Evolutionary conservation across 1,140 invertebrate species (phyloP).

Genomic region (Lasaia peninsularis): DNA sequence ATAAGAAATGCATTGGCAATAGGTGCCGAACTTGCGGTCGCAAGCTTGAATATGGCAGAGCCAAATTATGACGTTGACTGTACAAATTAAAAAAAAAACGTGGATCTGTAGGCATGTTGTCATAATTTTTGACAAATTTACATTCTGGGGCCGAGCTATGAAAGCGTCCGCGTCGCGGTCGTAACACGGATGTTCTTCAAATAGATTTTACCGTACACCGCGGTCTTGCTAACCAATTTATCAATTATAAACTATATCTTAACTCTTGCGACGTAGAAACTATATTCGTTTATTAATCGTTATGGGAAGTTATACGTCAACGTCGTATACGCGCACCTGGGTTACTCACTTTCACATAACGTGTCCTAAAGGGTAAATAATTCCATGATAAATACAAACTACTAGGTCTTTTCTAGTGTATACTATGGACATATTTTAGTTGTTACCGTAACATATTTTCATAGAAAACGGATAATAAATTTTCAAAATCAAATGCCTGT

Average conservation of each 20-base stretch:
- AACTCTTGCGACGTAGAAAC: not conserved
- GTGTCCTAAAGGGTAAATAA: not conserved
- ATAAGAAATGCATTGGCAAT: too few species aligned
- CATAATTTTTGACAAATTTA: slow-evolving; percentile 18
- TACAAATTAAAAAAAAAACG: not conserved
- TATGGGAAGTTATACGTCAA: slow-evolving; percentile 41
- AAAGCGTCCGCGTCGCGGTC: slow-evolving; percentile 18
- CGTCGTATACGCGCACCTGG: slow-evolving; percentile 25
- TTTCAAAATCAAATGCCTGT: too few species aligned
- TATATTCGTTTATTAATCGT: not conserved
- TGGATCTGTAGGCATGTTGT: slow-evolving; percentile 1
- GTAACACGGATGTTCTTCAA: slow-evolving; percentile 40
- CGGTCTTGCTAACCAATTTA: slow-evolving; percentile 33
- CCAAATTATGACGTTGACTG: not conserved
- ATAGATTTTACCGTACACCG: slow-evolving; percentile 42
- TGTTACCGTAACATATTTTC: too few species aligned
- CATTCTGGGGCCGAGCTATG: slow-evolving; percentile 29
- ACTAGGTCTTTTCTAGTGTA: too few species aligned
- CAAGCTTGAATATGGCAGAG: too few species aligned
- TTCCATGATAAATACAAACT: not conserved
- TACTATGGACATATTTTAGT: too few species aligned
- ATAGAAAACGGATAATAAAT: too few species aligned
- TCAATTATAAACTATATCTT: not conserved
- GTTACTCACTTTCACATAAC: slow-evolving; percentile 15
- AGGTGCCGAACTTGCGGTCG: not conserved